Percentiles rank a stretch among this genome's conserved stretches.
Evolutionary conservation across 2,797 vertebrate genomes (phyloP).

Genomic region (Tokudaia tokunoshimensis): DNA sequence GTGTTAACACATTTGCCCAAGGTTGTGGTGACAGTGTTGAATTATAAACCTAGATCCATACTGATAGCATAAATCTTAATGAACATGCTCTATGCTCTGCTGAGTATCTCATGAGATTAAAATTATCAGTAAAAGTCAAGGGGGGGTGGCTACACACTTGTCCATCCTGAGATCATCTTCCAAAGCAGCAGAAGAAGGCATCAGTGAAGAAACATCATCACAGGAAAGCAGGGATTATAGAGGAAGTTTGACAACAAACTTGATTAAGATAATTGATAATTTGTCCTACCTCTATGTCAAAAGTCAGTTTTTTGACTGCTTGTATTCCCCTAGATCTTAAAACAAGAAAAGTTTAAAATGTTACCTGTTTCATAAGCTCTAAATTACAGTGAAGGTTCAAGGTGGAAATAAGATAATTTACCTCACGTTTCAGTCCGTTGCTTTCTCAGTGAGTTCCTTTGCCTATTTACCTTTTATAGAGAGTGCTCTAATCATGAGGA

Average conservation of each 20-base stretch:
- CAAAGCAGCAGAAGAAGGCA: slow-evolving; percentile 10
- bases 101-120: background rate
- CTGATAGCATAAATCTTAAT: background rate
- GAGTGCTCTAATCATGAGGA: slow-evolving; percentile 45
- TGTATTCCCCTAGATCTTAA: slow-evolving; percentile 12
- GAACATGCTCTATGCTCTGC: background rate
- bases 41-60: background rate
- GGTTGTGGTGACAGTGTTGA: background rate
- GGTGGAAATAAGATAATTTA: slow-evolving; percentile 43
- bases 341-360: slow-evolving; percentile 52
- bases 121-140: background rate
- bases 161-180: background rate
- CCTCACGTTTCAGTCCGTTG: background rate
- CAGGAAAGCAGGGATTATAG: background rate
- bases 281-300: slow-evolving; percentile 41
- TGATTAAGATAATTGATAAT: slow-evolving; percentile 48
- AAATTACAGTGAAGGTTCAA: slow-evolving; percentile 8
- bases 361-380: slow-evolving; percentile 45
- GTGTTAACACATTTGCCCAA: background rate
- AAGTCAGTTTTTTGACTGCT: slow-evolving; percentile 17
- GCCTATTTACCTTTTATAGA: background rate
- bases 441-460: background rate
- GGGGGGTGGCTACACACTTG: background rate
- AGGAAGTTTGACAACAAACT: background rate
- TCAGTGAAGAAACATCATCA: background rate